Conservation (phyloP, 2,113 vertebrate genomes). For the Panthera tigris region DNA sequence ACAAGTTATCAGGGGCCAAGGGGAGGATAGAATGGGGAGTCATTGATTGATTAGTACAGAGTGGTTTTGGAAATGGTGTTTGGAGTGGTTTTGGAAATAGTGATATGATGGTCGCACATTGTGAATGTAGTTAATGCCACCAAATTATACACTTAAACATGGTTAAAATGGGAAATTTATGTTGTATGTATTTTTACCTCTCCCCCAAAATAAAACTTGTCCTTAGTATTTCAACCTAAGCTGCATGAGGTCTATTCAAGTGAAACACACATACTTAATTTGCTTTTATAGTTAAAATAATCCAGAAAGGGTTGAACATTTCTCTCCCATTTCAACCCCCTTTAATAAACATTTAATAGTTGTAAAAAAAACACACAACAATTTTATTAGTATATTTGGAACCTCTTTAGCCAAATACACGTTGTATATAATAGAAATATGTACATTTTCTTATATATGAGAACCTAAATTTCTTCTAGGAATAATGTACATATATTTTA, state of each 20-base stretch:
- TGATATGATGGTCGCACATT: neutral
- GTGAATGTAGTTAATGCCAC: neutral
- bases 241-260: neutral
- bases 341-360: neutral
- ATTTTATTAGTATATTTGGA: neutral
- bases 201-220: neutral
- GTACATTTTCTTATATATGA: neutral
- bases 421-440: neutral
- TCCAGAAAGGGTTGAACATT: neutral
- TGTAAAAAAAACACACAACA: neutral
- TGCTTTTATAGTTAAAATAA: neutral
- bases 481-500: neutral
- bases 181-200: neutral
- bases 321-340: neutral
- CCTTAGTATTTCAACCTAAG: neutral
- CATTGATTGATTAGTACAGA: neutral
- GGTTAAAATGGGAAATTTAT: neutral
- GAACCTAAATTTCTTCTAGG: neutral
- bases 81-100: neutral
- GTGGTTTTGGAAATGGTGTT: neutral
- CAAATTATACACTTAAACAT: neutral
- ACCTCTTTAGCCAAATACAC: neutral
- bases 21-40: neutral
- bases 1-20: neutral
- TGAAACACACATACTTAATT: neutral